Conservation (phyloP, 1,140 invertebrate genomes). For the Teleogryllus occipitalis region DNA sequence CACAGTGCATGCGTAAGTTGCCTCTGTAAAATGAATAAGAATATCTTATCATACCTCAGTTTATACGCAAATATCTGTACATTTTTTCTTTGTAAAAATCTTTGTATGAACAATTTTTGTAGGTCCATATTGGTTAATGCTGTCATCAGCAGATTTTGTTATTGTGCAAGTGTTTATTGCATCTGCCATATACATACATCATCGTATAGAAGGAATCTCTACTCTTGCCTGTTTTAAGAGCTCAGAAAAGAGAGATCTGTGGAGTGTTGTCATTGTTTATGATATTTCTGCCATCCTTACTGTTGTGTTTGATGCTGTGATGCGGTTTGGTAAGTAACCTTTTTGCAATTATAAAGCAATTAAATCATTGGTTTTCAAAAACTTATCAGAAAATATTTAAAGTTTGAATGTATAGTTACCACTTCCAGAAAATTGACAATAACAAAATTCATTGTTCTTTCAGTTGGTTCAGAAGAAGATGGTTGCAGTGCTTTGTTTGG, state of each 20-base stretch:
- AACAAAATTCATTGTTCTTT: constrained; percentile 22
- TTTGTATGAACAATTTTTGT: constrained; percentile 22
- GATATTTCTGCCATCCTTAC: constrained; percentile 42
- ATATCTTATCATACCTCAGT: no score
- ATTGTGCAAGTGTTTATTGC: constrained; percentile 44
- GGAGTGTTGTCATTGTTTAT: constrained; percentile 44
- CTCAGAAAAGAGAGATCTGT: constrained; percentile 43
- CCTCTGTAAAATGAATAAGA: no score
- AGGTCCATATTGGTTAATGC: constrained; percentile 47
- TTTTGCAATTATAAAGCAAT: not conserved
- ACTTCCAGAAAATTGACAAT: no score
- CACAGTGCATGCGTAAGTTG: constrained; percentile 43
- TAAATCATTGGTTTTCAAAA: no score
- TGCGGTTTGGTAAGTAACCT: constrained; percentile 39
- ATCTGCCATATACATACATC: constrained; percentile 44
- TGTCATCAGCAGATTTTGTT: constrained; percentile 43
- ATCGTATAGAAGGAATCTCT: constrained; percentile 38
- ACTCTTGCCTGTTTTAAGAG: constrained; percentile 39
- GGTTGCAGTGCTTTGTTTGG: constrained; percentile 47
- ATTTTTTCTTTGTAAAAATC: no score
- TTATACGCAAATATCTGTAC: no score
- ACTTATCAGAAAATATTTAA: no score
- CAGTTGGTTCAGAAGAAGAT: constrained; percentile 40
- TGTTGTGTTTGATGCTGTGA: constrained; percentile 41
- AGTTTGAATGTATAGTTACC: no score